phyloP scores from a whole-genome alignment of 2,888 invertebrate genomes.

The Lampropteryx suffumata region DNA sequence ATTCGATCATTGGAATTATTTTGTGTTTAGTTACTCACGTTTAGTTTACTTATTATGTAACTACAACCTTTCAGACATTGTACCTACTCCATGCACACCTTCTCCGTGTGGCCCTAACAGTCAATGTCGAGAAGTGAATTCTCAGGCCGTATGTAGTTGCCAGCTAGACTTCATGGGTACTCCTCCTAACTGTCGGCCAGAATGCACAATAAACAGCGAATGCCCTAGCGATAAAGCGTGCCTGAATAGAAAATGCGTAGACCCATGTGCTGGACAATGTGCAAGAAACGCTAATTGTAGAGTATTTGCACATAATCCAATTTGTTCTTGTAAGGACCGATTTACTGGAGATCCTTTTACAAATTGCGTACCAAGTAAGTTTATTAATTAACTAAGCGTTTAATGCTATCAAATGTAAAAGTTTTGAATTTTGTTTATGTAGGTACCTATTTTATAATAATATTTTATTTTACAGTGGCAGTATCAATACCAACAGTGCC shows the following conservation, averaged over 20 bases:
- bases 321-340: constrained; percentile 88
- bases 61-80: constrained; percentile 53
- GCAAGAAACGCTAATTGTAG: constrained; percentile 90
- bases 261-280: constrained; percentile 91
- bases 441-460: background rate
- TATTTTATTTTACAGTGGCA: constrained; percentile 45
- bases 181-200: constrained; percentile 91
- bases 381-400: background rate
- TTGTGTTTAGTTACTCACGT: background rate
- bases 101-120: constrained; percentile 92
- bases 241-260: constrained; percentile 88
- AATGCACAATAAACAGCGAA: constrained; percentile 91
- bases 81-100: constrained; percentile 84
- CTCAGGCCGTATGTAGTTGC: constrained; percentile 89
- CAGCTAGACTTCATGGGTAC: constrained; percentile 87
- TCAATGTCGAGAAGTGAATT: constrained; percentile 86
- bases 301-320: constrained; percentile 91
- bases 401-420: background rate
- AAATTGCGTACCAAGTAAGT: constrained; percentile 78
- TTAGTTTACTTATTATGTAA: constrained; percentile 2
- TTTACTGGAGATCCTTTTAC: constrained; percentile 91
- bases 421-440: background rate
- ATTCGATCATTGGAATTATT: background rate
- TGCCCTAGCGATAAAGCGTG: constrained; percentile 90
- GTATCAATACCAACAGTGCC: constrained; percentile 49